Evolutionary conservation across 2,888 invertebrate species (phyloP).

Genomic region (Pantelozetes paolii): DNA sequence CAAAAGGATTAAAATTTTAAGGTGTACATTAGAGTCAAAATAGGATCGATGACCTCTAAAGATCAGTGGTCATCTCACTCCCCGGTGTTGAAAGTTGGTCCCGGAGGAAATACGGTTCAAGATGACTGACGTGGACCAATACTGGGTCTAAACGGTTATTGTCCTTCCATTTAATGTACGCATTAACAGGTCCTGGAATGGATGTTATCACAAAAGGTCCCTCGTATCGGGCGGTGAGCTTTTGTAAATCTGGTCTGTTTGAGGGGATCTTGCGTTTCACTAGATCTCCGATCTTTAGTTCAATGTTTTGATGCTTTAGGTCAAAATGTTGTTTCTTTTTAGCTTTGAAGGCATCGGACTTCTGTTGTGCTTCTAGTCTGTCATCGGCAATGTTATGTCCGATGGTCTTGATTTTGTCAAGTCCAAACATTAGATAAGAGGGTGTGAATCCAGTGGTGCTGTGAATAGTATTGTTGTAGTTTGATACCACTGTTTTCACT

Average conservation of each 20-base stretch:
- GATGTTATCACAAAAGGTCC: not conserved
- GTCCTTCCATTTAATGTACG: not conserved
- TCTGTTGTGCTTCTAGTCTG: not conserved
- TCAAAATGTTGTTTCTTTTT: not conserved
- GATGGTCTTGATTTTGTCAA: not conserved
- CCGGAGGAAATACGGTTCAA: slow-evolving; percentile 17
- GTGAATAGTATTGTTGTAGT: slow-evolving; percentile 35
- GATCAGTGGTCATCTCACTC: slow-evolving; percentile 13
- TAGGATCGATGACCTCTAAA: too few relatives aligned
- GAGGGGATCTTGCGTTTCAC: not conserved
- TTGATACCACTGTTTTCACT: not conserved
- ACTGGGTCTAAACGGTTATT: not conserved
- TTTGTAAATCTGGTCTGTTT: not conserved
- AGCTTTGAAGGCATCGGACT: not conserved
- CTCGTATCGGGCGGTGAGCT: not conserved
- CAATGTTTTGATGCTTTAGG: not conserved
- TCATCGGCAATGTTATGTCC: not conserved
- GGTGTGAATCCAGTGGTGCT: slow-evolving; percentile 23
- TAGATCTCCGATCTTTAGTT: not conserved
- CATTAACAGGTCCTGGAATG: not conserved
- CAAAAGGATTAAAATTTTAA: too few relatives aligned
- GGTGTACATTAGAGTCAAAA: too few relatives aligned
- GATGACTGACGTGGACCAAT: slow-evolving; percentile 2
- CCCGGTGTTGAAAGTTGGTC: not conserved
- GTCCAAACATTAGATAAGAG: slow-evolving; percentile 10